Evolutionary conservation across 2,113 vertebrate species (phyloP), one percentile per base, ranked within the genome.

Genomic region (Perca fluviatilis): DNA sequence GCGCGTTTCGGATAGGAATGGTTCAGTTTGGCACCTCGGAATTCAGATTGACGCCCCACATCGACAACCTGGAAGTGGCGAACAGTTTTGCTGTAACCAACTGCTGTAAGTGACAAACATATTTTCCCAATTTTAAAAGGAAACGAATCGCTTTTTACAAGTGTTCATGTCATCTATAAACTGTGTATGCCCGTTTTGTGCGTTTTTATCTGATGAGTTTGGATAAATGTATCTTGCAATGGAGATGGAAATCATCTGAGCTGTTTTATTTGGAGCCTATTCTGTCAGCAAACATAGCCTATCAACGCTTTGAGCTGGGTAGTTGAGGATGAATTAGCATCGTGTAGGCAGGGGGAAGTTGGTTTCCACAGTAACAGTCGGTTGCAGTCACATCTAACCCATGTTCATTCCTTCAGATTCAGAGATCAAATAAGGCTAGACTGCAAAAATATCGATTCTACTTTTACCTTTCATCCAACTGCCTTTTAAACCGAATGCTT

Each of bases 31-130:
- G 96, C 95, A 97, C 97, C 90, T 94, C 96, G 81, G 97, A 98
- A 94, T 98, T 99, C 95, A 96, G 98, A 90, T 93, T 99, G 90
- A 98, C 98, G 86, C 98, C 98, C 65, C 98, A 99, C 91, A 99
- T 99, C 92, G 98, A 99, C 95, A 99, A 99, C 94, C 95, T 99
- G 96, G 98, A 99, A 95, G 98, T 99, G 92, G 97, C 98, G 23
- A 99, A 99, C 96, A 99, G 98, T 95, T 99, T 99, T 91, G 98
- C 98, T 18, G 98, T 99, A 85, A 99, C 98, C 93, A 99, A 99
- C 88, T 98, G 98, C 92, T 99, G 98, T 99, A 93, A 99, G 98
- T 98, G 91, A 64, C 86, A 86, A 68, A 78, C 70, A 81, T 82
- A 8, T 43, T n/a, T 5, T 5, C 30, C n/a, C 27, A 4, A 46